Evolutionary conservation across 2,888 invertebrate species (phyloP), one percentile per base, ranked within the genome.

Genomic region (Coelinius sp.): DNA sequence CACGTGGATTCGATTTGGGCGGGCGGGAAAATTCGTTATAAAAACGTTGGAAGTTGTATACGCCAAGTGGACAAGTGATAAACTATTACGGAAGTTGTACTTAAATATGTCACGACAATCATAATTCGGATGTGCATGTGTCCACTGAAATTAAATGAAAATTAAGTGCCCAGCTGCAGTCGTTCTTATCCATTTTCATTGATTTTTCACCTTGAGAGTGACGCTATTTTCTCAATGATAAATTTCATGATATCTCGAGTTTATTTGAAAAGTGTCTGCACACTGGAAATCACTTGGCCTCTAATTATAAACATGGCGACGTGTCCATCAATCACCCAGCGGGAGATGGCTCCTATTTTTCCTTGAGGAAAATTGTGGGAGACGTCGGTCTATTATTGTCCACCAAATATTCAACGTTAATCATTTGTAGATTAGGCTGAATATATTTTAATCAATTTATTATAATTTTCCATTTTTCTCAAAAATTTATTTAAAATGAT

Each of bases 251-350:
- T 49, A 22, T 53, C n/a, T 52, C 27, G 12, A 20, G 31, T 59
- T 59, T 59, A 20, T 59, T 70, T 73, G 53, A 46, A 62, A 59
- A 62, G 59, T 24, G 67, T 52, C 70, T 64, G 53, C 70, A 56
- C 25, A 63, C 68, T 68, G 72, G 72, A 72, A 72, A 72, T 63
- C 68, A 68, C 73, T 65, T 73, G 78, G 79, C 75, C 82, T 86
- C 85, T 87, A 87, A 87, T 87, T 87, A 86, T 85, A 85, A 86
- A 83, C 85, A 82, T 83, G 81, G 83, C 82, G 83, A 84, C 85
- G 85, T 80, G 83, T 83, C 85, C 86, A 84, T 87, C 86, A 85
- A 86, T 86, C 86, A 86, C 84, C 75, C 59, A 14, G 59, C 59
- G 59, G 59, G 59, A 59, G 59, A 59, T 71, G 46, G 56, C 62